These are phyloP conservation scores for Schlechtendalia chinensis DNA, from an alignment of 1,140 invertebrate species.

Conservation along the genomic window DNA sequence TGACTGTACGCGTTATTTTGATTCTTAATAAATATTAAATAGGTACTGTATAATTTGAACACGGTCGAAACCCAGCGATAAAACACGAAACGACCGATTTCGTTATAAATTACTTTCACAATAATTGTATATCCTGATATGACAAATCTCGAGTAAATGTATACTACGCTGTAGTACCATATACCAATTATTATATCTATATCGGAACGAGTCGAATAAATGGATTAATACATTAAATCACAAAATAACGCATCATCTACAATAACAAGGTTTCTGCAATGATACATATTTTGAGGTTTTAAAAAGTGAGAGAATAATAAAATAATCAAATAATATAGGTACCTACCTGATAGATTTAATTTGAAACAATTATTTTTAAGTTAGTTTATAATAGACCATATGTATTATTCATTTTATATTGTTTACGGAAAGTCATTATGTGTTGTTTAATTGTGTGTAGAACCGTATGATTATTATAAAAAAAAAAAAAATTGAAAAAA, in stretches of 20 bases:
- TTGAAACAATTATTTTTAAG: no score
- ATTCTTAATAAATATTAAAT: background rate
- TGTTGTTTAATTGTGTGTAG: background rate
- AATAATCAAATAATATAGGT: no score
- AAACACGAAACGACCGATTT: slow-evolving; percentile 1
- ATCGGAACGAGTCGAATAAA: background rate
- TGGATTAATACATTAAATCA: no score
- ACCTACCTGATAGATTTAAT: no score
- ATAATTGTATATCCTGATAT: background rate
- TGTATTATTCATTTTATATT: no score
- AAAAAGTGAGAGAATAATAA: no score
- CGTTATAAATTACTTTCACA: slow-evolving; percentile 13
- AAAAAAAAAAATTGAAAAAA: background rate
- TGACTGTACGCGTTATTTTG: background rate
- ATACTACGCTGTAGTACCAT: background rate
- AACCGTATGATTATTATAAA: background rate
- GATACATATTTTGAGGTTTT: no score
- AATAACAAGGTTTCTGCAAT: no score
- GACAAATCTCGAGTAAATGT: background rate
- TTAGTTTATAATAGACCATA: no score
- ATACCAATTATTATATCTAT: background rate
- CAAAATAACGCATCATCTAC: no score
- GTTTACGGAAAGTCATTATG: no score
- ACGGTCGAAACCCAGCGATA: background rate
- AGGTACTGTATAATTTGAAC: background rate